Evolutionary conservation across 2,113 vertebrate genomes (phyloP).

Genomic region (Anthoscopus minutus): DNA sequence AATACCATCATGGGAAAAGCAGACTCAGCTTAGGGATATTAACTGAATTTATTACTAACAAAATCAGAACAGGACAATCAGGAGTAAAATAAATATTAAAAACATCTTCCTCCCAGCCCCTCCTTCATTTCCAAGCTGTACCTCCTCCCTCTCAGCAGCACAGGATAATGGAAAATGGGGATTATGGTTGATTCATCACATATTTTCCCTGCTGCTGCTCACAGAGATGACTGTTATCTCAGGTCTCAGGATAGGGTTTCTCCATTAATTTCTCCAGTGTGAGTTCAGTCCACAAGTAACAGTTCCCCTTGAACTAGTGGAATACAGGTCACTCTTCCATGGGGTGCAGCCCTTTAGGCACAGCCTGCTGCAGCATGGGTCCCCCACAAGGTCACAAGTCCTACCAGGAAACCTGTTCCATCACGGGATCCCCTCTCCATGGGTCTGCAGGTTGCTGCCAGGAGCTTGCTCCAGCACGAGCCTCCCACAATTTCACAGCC

Average conservation of each 20-base stretch:
- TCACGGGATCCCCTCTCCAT: not conserved
- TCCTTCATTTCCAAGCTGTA: not conserved
- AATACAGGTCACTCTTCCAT: not conserved
- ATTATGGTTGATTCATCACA: not conserved
- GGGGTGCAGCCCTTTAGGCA: not conserved
- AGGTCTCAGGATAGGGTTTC: not conserved
- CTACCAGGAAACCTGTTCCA: not conserved
- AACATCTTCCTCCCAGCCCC: not conserved
- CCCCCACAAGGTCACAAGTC: not conserved
- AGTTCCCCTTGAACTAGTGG: not conserved
- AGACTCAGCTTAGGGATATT: not conserved
- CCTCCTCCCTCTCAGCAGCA: fast-evolving
- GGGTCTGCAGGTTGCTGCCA: not conserved
- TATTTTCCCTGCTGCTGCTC: not conserved
- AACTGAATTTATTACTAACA: not conserved
- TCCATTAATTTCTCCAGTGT: not conserved
- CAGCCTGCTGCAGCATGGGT: not conserved
- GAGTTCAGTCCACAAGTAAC: not conserved
- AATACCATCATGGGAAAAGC: not conserved
- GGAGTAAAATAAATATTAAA: not conserved
- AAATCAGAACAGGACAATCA: not conserved
- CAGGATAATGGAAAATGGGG: not conserved
- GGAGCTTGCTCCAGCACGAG: not conserved
- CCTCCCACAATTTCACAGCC: fast-evolving
- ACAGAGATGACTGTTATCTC: not conserved